A percentile compares a stretch with the other conserved stretches of the same genome.
These are phyloP conservation scores for Microtus oregoni DNA, from an alignment of 2,113 vertebrate species.

Conservation along the genomic window DNA sequence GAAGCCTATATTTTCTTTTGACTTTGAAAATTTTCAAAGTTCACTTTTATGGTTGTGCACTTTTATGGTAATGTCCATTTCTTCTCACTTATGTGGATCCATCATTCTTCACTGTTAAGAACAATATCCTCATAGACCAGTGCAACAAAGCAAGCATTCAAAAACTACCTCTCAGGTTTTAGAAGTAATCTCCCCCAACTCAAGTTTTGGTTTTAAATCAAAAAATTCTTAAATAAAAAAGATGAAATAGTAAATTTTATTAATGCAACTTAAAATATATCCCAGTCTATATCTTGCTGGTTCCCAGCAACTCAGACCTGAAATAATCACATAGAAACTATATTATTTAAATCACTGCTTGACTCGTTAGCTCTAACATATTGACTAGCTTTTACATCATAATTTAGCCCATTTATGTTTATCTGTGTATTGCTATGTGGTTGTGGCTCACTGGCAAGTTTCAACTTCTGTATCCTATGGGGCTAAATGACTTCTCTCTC, in stretches of 20 bases:
- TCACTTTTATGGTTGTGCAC: background rate
- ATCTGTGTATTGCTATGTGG: no score
- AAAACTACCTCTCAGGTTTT: background rate
- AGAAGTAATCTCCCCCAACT: background rate
- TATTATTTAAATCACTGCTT: no score
- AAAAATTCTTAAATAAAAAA: background rate
- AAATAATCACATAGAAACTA: no score
- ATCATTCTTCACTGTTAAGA: background rate
- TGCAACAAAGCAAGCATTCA: background rate
- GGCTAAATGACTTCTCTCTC: no score
- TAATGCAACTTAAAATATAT: background rate
- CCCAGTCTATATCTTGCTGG: background rate
- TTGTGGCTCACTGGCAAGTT: no score
- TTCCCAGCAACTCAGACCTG: no score
- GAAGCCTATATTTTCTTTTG: background rate
- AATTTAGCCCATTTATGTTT: no score
- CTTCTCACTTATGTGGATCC: background rate
- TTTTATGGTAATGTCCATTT: no score
- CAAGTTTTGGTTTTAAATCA: background rate
- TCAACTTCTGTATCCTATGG: no score
- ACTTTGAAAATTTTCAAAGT: background rate
- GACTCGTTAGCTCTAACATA: no score
- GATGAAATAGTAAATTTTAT: background rate
- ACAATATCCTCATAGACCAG: background rate
- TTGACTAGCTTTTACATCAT: no score